Percentiles rank a stretch among this genome's conserved stretches.
These are phyloP conservation scores for Periphyllus acericola DNA, from an alignment of 2,888 invertebrate genomes.

Conservation along the genomic window DNA sequence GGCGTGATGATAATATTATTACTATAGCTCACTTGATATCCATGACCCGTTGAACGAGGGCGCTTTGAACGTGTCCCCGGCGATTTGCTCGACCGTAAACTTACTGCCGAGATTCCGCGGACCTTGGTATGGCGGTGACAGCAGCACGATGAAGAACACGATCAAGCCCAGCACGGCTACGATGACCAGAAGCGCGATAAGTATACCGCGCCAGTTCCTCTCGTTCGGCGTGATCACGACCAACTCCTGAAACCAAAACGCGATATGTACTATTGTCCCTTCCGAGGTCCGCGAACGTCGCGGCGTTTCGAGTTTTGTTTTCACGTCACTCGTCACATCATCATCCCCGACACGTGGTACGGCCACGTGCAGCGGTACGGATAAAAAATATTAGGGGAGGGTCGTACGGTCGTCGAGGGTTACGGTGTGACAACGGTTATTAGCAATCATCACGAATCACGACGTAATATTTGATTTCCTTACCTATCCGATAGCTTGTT, in stretches of 20 bases:
- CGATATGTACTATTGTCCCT: not conserved
- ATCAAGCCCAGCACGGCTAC: conserved; percentile 88
- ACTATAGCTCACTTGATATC: conserved; percentile 73
- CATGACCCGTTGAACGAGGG: conserved; percentile 81
- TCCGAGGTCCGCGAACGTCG: too few relatives aligned
- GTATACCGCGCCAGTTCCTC: conserved; percentile 94
- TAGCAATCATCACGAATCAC: too few relatives aligned
- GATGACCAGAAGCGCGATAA: conserved; percentile 90
- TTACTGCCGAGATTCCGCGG: conserved; percentile 75
- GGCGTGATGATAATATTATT: not conserved
- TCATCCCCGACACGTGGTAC: too few relatives aligned
- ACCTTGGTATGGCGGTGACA: conserved; percentile 82
- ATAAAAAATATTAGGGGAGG: too few relatives aligned
- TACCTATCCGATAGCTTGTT: too few relatives aligned
- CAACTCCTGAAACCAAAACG: conserved; percentile 77
- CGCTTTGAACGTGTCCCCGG: conserved; percentile 67
- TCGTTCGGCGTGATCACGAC: conserved; percentile 87
- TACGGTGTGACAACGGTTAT: too few relatives aligned
- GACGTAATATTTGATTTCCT: too few relatives aligned
- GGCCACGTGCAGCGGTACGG: too few relatives aligned
- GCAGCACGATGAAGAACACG: conserved; percentile 88
- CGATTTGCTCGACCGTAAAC: conserved; percentile 75
- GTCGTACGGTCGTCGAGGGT: too few relatives aligned
- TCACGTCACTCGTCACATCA: too few relatives aligned
- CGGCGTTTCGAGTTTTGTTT: too few relatives aligned